Conservation (phyloP, 2,113 vertebrate genomes). For the Prunella fulvescens region DNA sequence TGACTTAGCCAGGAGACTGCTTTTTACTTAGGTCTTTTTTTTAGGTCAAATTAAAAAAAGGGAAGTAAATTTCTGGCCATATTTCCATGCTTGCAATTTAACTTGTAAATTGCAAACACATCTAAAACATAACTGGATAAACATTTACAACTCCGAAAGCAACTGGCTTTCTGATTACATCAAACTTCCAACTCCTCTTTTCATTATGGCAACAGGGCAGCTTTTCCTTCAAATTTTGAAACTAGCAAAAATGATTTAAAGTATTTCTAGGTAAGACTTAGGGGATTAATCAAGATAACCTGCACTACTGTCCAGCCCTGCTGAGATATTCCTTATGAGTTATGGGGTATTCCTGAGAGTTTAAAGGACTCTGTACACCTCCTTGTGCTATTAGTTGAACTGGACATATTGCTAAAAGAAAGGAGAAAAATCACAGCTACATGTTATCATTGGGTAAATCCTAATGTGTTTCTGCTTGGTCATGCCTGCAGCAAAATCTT, state of each 20-base stretch:
- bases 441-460: neutral
- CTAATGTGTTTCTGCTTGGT: neutral
- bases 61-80: neutral
- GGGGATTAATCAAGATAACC: neutral
- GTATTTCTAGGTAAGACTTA: neutral
- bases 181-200: neutral
- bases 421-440: neutral
- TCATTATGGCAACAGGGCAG: neutral
- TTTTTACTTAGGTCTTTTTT: neutral
- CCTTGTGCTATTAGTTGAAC: neutral
- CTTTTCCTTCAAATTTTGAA: neutral
- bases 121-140: neutral
- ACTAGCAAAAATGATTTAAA: neutral
- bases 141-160: neutral
- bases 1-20: neutral
- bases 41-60: neutral
- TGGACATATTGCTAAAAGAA: neutral
- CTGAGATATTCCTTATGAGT: neutral
- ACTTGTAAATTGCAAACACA: neutral
- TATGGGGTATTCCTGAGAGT: neutral
- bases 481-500: neutral
- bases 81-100: neutral
- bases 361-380: neutral
- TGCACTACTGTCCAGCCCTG: rapidly evolving
- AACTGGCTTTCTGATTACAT: neutral